phyloP scores from a whole-genome alignment of 2,888 invertebrate genomes.

The Liopterus haemorrhoidalis region DNA sequence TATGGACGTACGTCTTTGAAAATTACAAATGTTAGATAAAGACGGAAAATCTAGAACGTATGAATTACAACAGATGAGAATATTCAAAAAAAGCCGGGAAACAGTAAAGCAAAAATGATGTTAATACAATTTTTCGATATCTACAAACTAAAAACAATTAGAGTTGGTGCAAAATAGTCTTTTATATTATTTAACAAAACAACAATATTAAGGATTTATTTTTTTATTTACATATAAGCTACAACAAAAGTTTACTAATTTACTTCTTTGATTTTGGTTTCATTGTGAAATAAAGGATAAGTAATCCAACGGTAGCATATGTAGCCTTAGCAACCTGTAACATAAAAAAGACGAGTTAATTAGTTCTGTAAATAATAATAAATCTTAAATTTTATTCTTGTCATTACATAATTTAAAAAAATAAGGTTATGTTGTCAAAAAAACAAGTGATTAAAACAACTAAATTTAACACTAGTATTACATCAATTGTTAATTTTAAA shows the following conservation, averaged over 20 bases:
- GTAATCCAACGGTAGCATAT: slow-evolving; percentile 55
- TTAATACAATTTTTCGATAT: too few species aligned
- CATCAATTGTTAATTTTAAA: background rate
- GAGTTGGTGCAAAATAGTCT: too few species aligned
- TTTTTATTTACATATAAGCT: slow-evolving; percentile 19
- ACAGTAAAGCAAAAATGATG: too few species aligned
- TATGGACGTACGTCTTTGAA: too few species aligned
- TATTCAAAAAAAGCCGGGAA: too few species aligned
- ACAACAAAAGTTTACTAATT: slow-evolving; percentile 5
- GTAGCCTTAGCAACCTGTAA: slow-evolving; percentile 65
- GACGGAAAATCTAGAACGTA: too few species aligned
- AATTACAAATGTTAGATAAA: too few species aligned
- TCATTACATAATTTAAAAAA: background rate
- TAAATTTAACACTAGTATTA: background rate
- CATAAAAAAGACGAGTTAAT: slow-evolving; percentile 22
- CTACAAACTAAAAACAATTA: too few species aligned
- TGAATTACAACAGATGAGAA: too few species aligned
- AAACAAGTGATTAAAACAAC: background rate
- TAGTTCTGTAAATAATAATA: background rate
- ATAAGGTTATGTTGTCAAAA: background rate
- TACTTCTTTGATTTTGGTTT: slow-evolving; percentile 51
- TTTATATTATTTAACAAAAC: too few species aligned
- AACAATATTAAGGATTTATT: slow-evolving; percentile 2
- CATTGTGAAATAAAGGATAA: slow-evolving; percentile 55
- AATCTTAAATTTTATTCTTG: background rate